Conservation (phyloP, 1,140 invertebrate genomes). For the Anoplolepis gracilipes region DNA sequence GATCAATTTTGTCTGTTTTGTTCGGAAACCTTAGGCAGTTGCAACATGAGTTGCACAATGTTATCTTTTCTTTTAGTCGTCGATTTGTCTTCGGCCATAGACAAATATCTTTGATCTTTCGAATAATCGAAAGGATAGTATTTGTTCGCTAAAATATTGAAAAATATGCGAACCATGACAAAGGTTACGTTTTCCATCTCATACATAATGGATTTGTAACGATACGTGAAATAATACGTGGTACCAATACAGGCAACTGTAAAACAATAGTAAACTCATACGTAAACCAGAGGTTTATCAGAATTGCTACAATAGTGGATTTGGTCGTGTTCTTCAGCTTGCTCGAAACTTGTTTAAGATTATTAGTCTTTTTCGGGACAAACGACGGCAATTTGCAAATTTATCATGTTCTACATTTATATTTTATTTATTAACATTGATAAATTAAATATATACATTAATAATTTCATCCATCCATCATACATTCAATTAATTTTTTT, state of each 20-base stretch:
- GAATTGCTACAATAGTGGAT: constrained; percentile 30
- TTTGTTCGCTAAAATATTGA: constrained; percentile 52
- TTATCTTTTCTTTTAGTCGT: neutral
- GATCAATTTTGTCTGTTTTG: neutral
- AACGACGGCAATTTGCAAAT: neutral
- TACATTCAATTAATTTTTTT: neutral
- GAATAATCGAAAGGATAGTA: constrained; percentile 6
- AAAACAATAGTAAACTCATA: constrained; percentile 36
- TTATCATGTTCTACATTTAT: neutral
- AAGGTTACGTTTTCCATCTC: constrained; percentile 40
- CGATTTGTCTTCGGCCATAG: neutral
- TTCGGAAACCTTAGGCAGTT: neutral
- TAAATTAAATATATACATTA: neutral
- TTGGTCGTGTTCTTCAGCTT: neutral
- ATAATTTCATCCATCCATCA: neutral
- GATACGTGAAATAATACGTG: constrained; percentile 22
- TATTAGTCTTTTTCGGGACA: neutral
- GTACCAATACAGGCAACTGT: constrained; percentile 17
- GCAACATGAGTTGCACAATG: neutral
- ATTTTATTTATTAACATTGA: neutral
- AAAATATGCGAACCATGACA: constrained; percentile 35
- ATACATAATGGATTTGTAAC: constrained; percentile 47
- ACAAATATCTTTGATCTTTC: constrained; percentile 38
- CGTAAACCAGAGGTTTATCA: constrained; percentile 38
- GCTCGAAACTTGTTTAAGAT: constrained; percentile 3